Conservation (phyloP, 2,113 vertebrate genomes). For the Chamaetylas fuelleborni region DNA sequence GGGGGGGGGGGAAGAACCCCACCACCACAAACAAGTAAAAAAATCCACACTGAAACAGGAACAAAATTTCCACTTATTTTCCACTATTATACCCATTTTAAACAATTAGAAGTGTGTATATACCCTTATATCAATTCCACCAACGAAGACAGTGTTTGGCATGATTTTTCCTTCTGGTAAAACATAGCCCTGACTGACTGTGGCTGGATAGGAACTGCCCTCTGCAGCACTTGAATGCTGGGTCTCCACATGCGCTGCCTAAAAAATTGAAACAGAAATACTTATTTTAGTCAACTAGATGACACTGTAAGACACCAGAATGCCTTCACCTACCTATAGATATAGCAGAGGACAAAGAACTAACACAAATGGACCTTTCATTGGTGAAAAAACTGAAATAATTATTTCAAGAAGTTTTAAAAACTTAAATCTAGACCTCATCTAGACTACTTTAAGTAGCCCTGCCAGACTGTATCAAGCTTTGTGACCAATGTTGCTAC, state of each 20-base stretch:
- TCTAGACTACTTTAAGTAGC: not conserved
- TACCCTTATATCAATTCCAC: slow-evolving; percentile 93
- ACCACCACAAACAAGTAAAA: not conserved
- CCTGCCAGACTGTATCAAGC: not conserved
- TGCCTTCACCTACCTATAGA: not conserved
- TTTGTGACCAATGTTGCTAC: not conserved
- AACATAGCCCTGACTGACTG: slow-evolving; percentile 87
- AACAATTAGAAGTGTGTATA: not conserved
- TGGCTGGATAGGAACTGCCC: slow-evolving; percentile 54
- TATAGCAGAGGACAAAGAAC: fast-evolving
- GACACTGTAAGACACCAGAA: not conserved
- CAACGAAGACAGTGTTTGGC: slow-evolving; percentile 94
- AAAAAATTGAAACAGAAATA: slow-evolving; percentile 43
- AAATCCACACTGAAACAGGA: not conserved
- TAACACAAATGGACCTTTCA: not conserved
- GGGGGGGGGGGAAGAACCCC: not conserved
- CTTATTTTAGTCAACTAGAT: not conserved
- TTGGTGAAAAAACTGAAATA: fast-evolving
- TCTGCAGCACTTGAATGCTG: slow-evolving; percentile 42
- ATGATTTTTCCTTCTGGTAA: slow-evolving; percentile 92
- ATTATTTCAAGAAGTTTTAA: not conserved
- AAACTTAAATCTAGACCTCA: not conserved
- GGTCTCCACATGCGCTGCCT: slow-evolving; percentile 70
- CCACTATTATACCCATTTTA: fast-evolving
- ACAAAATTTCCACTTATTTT: not conserved